Evolutionary conservation across 2,888 invertebrate genomes (phyloP), one percentile per base, ranked within the genome.

Genomic region (Chrysolina americana): DNA sequence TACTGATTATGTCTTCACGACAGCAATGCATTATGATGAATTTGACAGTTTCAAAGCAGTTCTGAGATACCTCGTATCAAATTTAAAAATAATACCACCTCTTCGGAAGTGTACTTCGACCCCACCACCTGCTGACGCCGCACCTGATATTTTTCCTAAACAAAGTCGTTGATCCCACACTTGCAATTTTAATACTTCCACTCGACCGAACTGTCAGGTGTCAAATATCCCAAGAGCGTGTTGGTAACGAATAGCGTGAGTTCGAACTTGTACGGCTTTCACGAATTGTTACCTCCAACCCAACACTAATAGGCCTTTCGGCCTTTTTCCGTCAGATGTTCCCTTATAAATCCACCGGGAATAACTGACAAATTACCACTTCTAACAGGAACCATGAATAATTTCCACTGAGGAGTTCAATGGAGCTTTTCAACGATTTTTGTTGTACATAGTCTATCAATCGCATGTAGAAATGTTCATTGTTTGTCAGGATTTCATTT

Each of bases 231-330:
- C 9, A 36, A 28, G n/a, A 23, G 36, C 59, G 59, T 59, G 59
- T 28, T 36, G 59, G 59, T 59, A 59, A 59, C 36, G 59, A 9
- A 59, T 59, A n/a, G 59, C 59, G 28, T n/a, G 59, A 59, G 28
- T 56, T 21, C 56, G 48, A 17, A 48, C 48, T 48, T 17, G 48
- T 17, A 21, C 1, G 59, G 10, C 59, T 59, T 59, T 59, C 59
- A 59, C 59, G 59, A 59, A 59, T 59, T 59, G 59, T 59, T 59
- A 36, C 23, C 36, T 36, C 23, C 59, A n/a, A 8, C 36, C 59
- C 59, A 59, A 28, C 59, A 36, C 59, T 59, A 59, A 59, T 59
- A 59, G 59, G 28, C n/a, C 59, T 28, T 28, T 59, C n/a, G 59
- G 28, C 59, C 59, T 59, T 59, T 59, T 59, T 59, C 59, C n/a